Evolutionary conservation across 2,113 vertebrate species (phyloP).

Genomic region (Coryphaenoides rupestris): DNA sequence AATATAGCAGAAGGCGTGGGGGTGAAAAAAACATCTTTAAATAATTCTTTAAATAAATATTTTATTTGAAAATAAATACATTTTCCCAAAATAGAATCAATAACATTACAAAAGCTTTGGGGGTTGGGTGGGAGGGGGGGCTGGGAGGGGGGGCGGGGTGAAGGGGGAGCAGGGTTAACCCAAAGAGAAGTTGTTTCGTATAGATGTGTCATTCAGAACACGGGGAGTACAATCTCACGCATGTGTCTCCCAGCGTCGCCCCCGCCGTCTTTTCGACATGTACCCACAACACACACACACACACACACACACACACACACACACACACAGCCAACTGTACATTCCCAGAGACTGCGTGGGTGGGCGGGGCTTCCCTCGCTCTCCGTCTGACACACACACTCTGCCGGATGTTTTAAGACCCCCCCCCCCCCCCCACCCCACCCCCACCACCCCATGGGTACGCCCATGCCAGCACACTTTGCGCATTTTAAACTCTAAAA

Average conservation of each 20-base stretch:
- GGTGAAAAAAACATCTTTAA: background rate
- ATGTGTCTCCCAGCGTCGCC: conserved; percentile 56
- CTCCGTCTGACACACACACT: conserved; percentile 47
- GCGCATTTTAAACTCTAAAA: conserved; percentile 24
- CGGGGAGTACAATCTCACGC: conserved; percentile 65
- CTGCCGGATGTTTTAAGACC: conserved; percentile 54
- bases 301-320: too few species aligned
- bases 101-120: conserved; percentile 74
- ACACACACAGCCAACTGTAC: conserved; percentile 54
- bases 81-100: conserved; percentile 80
- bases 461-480: conserved; percentile 47
- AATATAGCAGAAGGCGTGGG: background rate
- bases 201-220: conserved; percentile 62
- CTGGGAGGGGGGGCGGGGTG: conserved; percentile 10
- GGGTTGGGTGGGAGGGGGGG: conserved; percentile 43
- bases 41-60: conserved; percentile 80
- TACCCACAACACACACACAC: conserved; percentile 53
- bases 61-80: conserved; percentile 83
- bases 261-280: conserved; percentile 52
- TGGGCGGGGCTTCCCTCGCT: conserved; percentile 41
- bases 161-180: conserved; percentile 35
- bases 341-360: conserved; percentile 53
- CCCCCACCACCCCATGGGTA: conserved; percentile 24
- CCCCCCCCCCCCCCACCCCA: too few species aligned
- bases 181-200: conserved; percentile 57